Conservation (phyloP, 2,888 invertebrate genomes). For the Apodemia mormo region DNA sequence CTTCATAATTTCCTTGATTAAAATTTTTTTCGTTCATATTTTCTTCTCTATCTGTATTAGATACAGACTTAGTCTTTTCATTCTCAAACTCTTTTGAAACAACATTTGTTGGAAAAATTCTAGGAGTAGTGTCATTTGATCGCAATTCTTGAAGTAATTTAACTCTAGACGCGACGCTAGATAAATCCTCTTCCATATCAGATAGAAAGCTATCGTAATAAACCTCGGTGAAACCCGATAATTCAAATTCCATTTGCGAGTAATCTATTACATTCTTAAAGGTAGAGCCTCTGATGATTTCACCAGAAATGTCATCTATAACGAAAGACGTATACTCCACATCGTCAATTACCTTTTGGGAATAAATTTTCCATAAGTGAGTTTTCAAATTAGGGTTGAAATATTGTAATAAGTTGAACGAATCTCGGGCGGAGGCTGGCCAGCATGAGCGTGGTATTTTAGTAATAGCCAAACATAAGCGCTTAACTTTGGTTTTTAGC, state of each 20-base stretch:
- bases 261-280: slow-evolving; percentile 73
- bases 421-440: slow-evolving; percentile 64
- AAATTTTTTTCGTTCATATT: slow-evolving; percentile 23
- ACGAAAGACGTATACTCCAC: slow-evolving; percentile 62
- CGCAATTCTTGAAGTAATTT: slow-evolving; percentile 60
- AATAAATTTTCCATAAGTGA: slow-evolving; percentile 61
- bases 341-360: slow-evolving; percentile 53
- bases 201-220: slow-evolving; percentile 64
- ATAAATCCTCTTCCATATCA: slow-evolving; percentile 58
- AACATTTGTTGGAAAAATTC: slow-evolving; percentile 39
- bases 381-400: slow-evolving; percentile 68
- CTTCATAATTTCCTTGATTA: background rate
- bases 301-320: slow-evolving; percentile 65
- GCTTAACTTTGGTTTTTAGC: slow-evolving; percentile 60
- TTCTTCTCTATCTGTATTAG: slow-evolving; percentile 19
- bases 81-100: slow-evolving; percentile 19
- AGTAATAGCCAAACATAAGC: slow-evolving; percentile 61
- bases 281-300: slow-evolving; percentile 62
- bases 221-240: slow-evolving; percentile 66
- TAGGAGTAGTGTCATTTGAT: slow-evolving; percentile 53
- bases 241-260: slow-evolving; percentile 66
- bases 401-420: slow-evolving; percentile 68
- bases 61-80: slow-evolving; percentile 26
- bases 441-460: slow-evolving; percentile 61
- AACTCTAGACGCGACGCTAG: slow-evolving; percentile 63